These are phyloP conservation scores for Tiliqua scincoides DNA, from an alignment of 2,113 vertebrate genomes.

Conservation along the genomic window DNA sequence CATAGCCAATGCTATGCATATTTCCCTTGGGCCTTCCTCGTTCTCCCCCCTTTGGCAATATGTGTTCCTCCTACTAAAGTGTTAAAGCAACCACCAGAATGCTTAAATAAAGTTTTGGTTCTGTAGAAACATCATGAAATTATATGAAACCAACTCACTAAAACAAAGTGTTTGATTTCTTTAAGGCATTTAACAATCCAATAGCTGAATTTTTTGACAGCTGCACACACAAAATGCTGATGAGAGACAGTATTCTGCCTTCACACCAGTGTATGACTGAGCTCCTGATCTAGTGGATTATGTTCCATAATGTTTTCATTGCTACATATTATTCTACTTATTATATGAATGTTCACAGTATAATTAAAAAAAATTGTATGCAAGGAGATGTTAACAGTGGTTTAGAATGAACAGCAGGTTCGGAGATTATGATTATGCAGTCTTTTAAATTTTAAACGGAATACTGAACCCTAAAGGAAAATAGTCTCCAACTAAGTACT, in stretches of 20 bases:
- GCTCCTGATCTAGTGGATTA: slow-evolving; percentile 56
- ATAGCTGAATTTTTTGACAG: slow-evolving; percentile 57
- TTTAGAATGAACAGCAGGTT: slow-evolving; percentile 29
- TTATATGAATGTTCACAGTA: slow-evolving; percentile 45
- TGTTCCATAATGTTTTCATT: slow-evolving; percentile 53
- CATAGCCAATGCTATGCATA: background rate
- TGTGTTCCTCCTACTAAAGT: background rate
- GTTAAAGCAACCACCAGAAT: background rate
- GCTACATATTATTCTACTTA: slow-evolving; percentile 30
- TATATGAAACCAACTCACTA: slow-evolving; percentile 3
- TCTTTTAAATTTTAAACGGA: slow-evolving; percentile 46
- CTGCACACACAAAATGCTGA: slow-evolving; percentile 59
- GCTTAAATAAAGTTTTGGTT: background rate
- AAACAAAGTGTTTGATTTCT: slow-evolving; percentile 54
- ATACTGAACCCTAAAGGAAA: slow-evolving; percentile 50
- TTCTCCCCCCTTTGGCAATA: background rate
- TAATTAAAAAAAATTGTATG: slow-evolving; percentile 33
- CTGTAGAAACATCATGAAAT: slow-evolving; percentile 4
- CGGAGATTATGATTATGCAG: slow-evolving; percentile 29
- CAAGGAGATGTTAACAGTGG: slow-evolving; percentile 40
- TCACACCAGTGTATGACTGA: slow-evolving; percentile 58
- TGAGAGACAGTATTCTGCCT: slow-evolving; percentile 57
- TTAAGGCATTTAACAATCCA: slow-evolving; percentile 61
- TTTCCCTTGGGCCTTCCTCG: background rate
- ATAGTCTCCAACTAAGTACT: slow-evolving; percentile 30